Evolutionary conservation across 1,140 invertebrate species (phyloP).

Genomic region (Oryctes rhinoceros): DNA sequence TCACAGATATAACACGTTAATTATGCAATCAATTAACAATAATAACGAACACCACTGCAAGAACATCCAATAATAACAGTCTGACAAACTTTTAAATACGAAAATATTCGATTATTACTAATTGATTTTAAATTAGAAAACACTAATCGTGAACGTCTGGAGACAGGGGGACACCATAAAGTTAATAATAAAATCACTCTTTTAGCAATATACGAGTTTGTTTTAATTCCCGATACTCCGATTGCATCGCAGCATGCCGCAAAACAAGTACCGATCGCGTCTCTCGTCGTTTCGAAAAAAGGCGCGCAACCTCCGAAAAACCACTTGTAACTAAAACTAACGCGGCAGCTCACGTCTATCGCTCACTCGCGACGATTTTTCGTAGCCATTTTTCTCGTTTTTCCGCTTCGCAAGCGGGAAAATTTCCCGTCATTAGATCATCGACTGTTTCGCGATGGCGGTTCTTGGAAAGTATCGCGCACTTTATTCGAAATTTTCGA

Average conservation of each 20-base stretch:
- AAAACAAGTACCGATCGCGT: slow-evolving; percentile 1
- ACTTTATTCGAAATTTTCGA: too few species aligned
- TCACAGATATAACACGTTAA: too few species aligned
- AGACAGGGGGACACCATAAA: too few species aligned
- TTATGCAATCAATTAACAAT: too few species aligned
- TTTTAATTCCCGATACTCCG: not conserved
- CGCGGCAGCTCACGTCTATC: not conserved
- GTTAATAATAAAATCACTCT: not conserved
- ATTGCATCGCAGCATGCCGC: slow-evolving; percentile 2
- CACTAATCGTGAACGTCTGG: too few species aligned
- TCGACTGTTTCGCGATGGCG: not conserved
- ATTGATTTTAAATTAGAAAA: too few species aligned
- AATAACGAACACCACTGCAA: too few species aligned
- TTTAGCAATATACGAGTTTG: not conserved
- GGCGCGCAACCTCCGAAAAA: slow-evolving; percentile 30
- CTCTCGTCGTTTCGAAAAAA: slow-evolving; percentile 2
- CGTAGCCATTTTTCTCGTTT: not conserved
- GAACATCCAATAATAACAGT: too few species aligned
- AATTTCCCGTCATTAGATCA: not conserved
- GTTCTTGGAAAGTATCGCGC: too few species aligned
- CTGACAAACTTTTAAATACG: too few species aligned
- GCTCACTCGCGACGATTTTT: slow-evolving; percentile 18
- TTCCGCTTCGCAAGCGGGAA: not conserved
- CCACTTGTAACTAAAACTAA: slow-evolving; percentile 26
- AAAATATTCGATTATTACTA: too few species aligned